These are phyloP conservation scores for Diabrotica balteata DNA, from an alignment of 2,888 invertebrate genomes.

Conservation along the genomic window DNA sequence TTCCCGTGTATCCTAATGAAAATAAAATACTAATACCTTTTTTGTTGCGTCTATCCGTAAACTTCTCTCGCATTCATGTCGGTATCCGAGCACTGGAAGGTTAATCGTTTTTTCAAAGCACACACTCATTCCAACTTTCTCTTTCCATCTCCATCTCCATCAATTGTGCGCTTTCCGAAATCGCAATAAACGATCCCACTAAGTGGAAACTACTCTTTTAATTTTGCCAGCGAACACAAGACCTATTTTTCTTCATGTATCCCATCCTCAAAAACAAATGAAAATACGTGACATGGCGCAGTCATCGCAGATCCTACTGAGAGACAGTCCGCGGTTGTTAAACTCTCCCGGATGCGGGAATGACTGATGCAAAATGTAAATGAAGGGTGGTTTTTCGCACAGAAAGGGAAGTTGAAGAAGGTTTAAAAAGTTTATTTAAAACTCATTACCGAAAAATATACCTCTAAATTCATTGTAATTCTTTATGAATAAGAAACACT, in stretches of 20 bases:
- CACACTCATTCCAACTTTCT: constrained; percentile 12
- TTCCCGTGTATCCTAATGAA: no score
- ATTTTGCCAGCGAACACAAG: constrained; percentile 19
- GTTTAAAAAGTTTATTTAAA: no score
- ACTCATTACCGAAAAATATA: no score
- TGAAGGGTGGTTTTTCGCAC: neutral
- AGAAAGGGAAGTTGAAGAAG: no score
- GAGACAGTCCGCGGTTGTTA: neutral
- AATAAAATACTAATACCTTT: neutral
- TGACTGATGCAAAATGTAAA: constrained; percentile 11
- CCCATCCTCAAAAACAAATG: constrained; percentile 17
- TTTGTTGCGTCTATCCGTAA: neutral
- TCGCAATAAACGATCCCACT: constrained; percentile 28
- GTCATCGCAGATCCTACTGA: constrained; percentile 3
- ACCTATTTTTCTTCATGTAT: constrained; percentile 19
- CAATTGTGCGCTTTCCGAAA: constrained; percentile 19
- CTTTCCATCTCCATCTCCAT: constrained; percentile 13
- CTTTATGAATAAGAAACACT: no score
- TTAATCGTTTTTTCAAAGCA: constrained; percentile 15
- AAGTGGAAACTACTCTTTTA: constrained; percentile 31
- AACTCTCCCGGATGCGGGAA: constrained; percentile 1
- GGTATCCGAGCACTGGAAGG: constrained; percentile 1
- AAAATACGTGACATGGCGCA: constrained; percentile 11
- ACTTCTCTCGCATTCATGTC: constrained; percentile 2
- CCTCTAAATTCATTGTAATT: no score